Evolutionary conservation across 2,888 invertebrate genomes (phyloP).

Genomic region (Pachymerium ferrugineum): DNA sequence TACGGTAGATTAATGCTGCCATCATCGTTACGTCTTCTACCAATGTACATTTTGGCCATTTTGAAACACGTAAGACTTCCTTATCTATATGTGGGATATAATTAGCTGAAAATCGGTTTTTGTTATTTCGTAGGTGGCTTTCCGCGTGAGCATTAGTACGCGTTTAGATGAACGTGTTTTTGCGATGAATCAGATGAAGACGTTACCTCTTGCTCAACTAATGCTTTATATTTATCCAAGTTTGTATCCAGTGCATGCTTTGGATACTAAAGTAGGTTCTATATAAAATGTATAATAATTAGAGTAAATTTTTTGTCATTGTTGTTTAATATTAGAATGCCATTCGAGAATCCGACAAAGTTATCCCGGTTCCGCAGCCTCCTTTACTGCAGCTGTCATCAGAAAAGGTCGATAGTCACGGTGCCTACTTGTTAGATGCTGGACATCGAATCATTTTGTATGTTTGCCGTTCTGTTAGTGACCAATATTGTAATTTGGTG

Average conservation of each 20-base stretch:
- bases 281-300: neutral
- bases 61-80: slow-evolving; percentile 79
- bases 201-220: slow-evolving; percentile 70
- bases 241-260: slow-evolving; percentile 76
- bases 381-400: slow-evolving; percentile 79
- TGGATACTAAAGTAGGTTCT: slow-evolving; percentile 55
- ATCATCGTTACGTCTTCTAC: slow-evolving; percentile 70
- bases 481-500: slow-evolving; percentile 67
- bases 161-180: slow-evolving; percentile 87
- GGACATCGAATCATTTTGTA: slow-evolving; percentile 75
- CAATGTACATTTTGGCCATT: slow-evolving; percentile 80
- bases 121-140: slow-evolving; percentile 61
- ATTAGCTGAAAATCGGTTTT: no score
- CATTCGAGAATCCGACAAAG: slow-evolving; percentile 44
- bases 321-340: slow-evolving; percentile 42
- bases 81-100: no score
- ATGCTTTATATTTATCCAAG: slow-evolving; percentile 85
- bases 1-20: slow-evolving; percentile 65
- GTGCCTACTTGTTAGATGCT: slow-evolving; percentile 86
- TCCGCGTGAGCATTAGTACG: slow-evolving; percentile 80
- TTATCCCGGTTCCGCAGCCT: slow-evolving; percentile 55
- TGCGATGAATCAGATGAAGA: slow-evolving; percentile 90
- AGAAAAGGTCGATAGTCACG: slow-evolving; percentile 63
- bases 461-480: slow-evolving; percentile 71
- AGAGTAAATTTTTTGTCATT: neutral